Evolutionary conservation across 2,113 vertebrate genomes (phyloP), one percentile per base, ranked within the genome.

Genomic region (Salvelinus fontinalis): DNA sequence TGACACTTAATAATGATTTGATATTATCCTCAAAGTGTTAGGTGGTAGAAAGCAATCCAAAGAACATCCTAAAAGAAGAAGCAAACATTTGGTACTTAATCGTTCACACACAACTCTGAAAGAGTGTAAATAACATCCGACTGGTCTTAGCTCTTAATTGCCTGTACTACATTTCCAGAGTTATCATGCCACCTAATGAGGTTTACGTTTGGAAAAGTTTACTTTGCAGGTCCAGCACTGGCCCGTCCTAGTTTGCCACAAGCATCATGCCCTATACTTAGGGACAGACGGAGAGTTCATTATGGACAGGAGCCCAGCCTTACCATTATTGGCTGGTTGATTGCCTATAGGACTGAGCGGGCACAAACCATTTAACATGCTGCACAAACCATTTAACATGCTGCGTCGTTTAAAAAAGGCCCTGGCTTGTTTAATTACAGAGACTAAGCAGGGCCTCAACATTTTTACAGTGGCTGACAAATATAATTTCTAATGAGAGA

Each of bases 261-360:
- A 67, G 71, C 62, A 39, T 26, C 22, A 66, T 16, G 24, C 70
- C 70, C 49, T n/a, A 14, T 24, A 11, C 11, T 64, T 24, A 51
- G 57, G 12, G 20, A 60, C 24, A 66, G 57, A 67, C 67, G 51
- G 34, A 76, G 54, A 76, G 71, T 39, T 44, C 76, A 73, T 82
- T 31, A 74, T 74, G 77, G 68, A 29, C 29, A 62, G 65, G 73
- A 51, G 26, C 71, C 24, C 14, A 24, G n/a, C 29, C 49, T 54
- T 11, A 70, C 67, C 75, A 75, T 69, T 81, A 80, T 79, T 69
- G 59, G 5, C 66, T 24, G 71, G 49, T 85, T 79, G 75, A 84
- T 87, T 84, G 73, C 54, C 70, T 70, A 70, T 69, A 74, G 83
- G 75, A 78, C 76, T 79, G 78, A 75, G 54, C 29, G 74, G 74